These are phyloP conservation scores for Pachycephala philippinensis DNA, from an alignment of 2,113 vertebrate genomes.

Conservation along the genomic window DNA sequence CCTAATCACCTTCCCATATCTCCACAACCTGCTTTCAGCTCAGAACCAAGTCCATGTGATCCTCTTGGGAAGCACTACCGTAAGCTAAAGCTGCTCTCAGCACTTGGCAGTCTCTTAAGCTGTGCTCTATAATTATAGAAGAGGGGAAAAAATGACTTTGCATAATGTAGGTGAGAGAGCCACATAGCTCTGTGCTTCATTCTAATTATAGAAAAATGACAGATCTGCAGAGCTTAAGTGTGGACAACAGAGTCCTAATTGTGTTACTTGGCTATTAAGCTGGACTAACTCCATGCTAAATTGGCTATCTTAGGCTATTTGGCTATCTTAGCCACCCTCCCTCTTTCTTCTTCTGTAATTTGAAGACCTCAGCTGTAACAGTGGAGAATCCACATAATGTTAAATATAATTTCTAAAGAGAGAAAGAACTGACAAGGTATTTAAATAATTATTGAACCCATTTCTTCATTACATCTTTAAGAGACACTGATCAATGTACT, in stretches of 20 bases:
- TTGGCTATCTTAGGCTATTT: background rate
- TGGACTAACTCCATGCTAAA: background rate
- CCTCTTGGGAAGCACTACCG: background rate
- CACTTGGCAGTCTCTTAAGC: background rate
- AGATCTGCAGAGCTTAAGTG: background rate
- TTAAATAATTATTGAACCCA: background rate
- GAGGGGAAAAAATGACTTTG: background rate
- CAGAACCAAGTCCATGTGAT: background rate
- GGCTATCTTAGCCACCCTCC: background rate
- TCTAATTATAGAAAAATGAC: slow-evolving; percentile 17
- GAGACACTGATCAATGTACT: background rate
- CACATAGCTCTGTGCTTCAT: slow-evolving; percentile 17
- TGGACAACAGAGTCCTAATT: background rate
- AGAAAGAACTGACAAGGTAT: background rate
- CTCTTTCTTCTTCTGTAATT: background rate
- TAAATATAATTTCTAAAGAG: background rate
- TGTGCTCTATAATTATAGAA: slow-evolving; percentile 30
- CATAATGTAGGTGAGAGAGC: background rate
- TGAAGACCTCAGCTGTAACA: background rate
- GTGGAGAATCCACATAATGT: background rate
- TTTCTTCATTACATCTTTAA: background rate
- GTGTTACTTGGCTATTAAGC: slow-evolving; percentile 10
- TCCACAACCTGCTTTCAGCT: background rate
- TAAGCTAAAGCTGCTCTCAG: slow-evolving; percentile 21
- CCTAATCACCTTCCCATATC: background rate